Conservation (phyloP, 2,888 invertebrate genomes). For the Agrypnus murinus region DNA sequence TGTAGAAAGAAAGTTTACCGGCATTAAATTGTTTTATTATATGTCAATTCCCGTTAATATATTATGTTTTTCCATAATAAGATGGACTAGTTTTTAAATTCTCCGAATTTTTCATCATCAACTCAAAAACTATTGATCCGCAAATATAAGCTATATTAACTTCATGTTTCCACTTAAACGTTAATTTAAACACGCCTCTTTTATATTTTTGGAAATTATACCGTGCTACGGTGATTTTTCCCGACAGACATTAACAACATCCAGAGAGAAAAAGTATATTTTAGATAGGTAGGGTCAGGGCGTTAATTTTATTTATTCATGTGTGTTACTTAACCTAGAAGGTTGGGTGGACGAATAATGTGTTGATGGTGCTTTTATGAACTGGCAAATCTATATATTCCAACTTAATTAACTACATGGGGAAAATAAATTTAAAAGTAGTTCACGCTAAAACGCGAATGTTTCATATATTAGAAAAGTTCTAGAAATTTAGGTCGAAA, state of each 20-base stretch:
- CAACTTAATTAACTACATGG: too few relatives aligned
- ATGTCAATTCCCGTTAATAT: slow-evolving; percentile 5
- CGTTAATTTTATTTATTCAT: slow-evolving; percentile 3
- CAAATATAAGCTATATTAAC: slow-evolving; percentile 9
- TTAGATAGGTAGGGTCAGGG: background rate
- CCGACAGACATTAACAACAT: background rate
- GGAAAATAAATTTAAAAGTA: too few relatives aligned
- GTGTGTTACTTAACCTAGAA: background rate
- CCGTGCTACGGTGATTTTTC: background rate
- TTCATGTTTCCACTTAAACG: slow-evolving; percentile 1
- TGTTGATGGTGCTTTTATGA: background rate
- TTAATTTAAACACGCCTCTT: slow-evolving; percentile 21
- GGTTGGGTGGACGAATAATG: background rate
- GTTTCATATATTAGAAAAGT: too few relatives aligned
- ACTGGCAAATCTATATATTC: too few relatives aligned
- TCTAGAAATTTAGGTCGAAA: too few relatives aligned
- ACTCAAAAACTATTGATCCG: slow-evolving; percentile 13
- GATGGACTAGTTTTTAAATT: background rate
- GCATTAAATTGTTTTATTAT: slow-evolving; percentile 29
- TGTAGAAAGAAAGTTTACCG: slow-evolving; percentile 39
- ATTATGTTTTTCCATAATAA: background rate
- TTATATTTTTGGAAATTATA: background rate
- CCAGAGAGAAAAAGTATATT: slow-evolving; percentile 4
- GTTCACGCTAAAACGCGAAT: too few relatives aligned
- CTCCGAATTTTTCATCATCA: slow-evolving; percentile 1